A percentile compares a stretch with the other conserved stretches of the same genome.
Conservation (phyloP, 1,140 invertebrate genomes). For the Temnothorax nylanderi region DNA sequence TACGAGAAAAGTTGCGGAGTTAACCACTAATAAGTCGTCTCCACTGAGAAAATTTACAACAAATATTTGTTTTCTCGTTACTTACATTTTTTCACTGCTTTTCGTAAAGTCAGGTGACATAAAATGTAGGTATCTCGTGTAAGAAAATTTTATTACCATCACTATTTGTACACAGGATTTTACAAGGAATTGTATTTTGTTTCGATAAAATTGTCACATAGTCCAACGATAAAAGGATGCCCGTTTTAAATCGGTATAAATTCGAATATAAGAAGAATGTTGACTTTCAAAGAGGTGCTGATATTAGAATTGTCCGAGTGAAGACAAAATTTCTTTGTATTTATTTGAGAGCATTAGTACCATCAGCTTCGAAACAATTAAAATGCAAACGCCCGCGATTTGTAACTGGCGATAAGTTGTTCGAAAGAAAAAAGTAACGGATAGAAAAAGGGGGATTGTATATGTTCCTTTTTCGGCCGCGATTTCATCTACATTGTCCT, state of each 20-base stretch:
- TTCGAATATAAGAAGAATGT: not conserved
- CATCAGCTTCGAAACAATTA: constrained; percentile 32
- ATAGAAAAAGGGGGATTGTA: not conserved
- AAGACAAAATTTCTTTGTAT: not conserved
- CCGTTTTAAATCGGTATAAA: not conserved
- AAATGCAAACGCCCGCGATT: constrained; percentile 62
- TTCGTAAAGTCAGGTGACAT: not conserved
- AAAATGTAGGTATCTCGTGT: not conserved
- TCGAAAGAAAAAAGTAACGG: constrained; percentile 22
- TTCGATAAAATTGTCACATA: not conserved
- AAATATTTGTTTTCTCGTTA: constrained; percentile 71
- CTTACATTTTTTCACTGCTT: constrained; percentile 12
- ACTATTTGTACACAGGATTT: not conserved
- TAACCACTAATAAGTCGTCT: constrained; percentile 63
- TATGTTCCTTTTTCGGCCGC: not conserved
- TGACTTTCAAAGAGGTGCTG: not conserved
- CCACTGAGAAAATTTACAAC: constrained; percentile 56
- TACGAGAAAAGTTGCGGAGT: constrained; percentile 52
- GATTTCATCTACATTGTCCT: constrained; percentile 31
- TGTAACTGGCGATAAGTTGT: constrained; percentile 45
- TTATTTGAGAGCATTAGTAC: constrained; percentile 3
- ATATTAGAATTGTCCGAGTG: not conserved
- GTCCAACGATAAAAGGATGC: not conserved
- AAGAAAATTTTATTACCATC: not conserved
- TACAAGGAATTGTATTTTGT: not conserved